Base-by-base conservation (phyloP, 2,113 vertebrate genomes). In the Aptenodytes patagonicus region DNA sequence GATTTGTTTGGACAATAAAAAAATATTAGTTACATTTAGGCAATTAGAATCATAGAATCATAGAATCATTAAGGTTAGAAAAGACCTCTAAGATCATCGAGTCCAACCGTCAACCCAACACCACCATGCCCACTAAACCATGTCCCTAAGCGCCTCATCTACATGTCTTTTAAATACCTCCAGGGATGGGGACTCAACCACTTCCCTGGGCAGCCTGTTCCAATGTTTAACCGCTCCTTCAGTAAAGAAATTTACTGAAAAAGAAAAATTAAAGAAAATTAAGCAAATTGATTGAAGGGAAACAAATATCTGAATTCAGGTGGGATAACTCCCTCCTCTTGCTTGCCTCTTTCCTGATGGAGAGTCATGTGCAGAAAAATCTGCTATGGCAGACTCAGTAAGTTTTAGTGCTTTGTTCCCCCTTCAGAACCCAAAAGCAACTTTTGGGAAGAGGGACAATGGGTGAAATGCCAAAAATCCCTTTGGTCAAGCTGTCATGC, bases 1-100 rank as follows among this genome's bases (percentile, higher is more conserved):
- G 51, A 85, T 85, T 92, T 87, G 54, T 87, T 96, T 82, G 68
- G 58, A 87, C 62, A 90, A 60, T 88, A 64, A 80, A 91, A 92
- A 80, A 55, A 42, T 47, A 82, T 61, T 32, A 75, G 85, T 95
- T 91, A 89, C 44, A 69, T 75, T 86, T 93, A 87, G 93, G 69
- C 84, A 70, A 92, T 95, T 58, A 42, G 42, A 42, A 42, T 42
- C 42, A 42, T 42, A 42, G 42, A 42, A 42, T 42, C 42, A 42
- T 42, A 42, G 42, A 42, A 42, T 42, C 42, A 42, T 42, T 42
- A 7, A 42, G 42, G 42, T 42, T 42, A 14, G 42, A 42, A 42
- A 42, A 42, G 42, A 42, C 42, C 42, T 42, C 42, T 42, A 42
- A 42, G 42, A 42, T 42, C 42, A 42, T 42, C 42, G 42, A 42